phyloP scores from a whole-genome alignment of 92 coral and sea anemone genomes.

The Porites divaricata region DNA sequence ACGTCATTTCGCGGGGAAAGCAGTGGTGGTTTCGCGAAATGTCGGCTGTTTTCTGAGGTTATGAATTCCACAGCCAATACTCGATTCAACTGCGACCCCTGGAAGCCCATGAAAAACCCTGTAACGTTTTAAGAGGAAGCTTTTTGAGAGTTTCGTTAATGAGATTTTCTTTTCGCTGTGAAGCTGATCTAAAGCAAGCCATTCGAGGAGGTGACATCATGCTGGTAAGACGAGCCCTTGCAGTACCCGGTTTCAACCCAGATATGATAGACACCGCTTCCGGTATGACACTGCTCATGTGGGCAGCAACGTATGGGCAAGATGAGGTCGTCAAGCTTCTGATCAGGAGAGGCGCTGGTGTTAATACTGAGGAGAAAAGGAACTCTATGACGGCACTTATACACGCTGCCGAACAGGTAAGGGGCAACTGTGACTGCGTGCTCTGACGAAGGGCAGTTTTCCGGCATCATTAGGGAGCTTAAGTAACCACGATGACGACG shows the following conservation, averaged over 20 bases:
- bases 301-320: constrained; percentile 93
- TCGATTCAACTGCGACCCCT: too few relatives aligned
- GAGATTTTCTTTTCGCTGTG: not conserved
- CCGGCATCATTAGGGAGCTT: too few relatives aligned
- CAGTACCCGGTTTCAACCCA: constrained; percentile 77
- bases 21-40: too few relatives aligned
- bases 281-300: constrained; percentile 92
- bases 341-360: constrained; percentile 78
- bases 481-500: too few relatives aligned
- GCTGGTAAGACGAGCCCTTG: constrained; percentile 79
- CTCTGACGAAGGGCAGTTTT: too few relatives aligned
- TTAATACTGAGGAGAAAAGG: constrained; percentile 72
- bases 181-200: constrained; percentile 73
- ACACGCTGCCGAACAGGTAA: constrained; percentile 94
- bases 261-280: constrained; percentile 81
- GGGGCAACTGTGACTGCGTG: too few relatives aligned
- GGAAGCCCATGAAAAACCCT: too few relatives aligned
- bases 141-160: not conserved
- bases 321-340: constrained; percentile 78
- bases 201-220: constrained; percentile 78
- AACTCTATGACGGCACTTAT: constrained; percentile 84
- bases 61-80: too few relatives aligned
- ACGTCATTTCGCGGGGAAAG: too few relatives aligned
- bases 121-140: too few relatives aligned
- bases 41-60: too few relatives aligned